A percentile compares a stretch with the other conserved stretches of the same genome.
These are phyloP conservation scores for Heterotilapia buettikoferi DNA, from an alignment of 2,113 vertebrate species.

Conservation along the genomic window DNA sequence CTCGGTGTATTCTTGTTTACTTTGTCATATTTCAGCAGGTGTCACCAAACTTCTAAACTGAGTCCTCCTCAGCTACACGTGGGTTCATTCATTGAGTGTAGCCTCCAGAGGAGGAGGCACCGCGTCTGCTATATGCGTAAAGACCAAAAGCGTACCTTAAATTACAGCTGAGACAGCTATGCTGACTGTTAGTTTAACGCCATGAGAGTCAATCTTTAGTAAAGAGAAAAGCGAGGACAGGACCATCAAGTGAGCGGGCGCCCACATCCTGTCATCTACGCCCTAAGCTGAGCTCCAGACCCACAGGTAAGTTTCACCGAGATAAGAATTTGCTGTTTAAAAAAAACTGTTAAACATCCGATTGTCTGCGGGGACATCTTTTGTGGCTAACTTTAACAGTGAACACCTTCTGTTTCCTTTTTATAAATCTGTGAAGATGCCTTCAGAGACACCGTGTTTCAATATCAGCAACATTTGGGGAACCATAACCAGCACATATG, in stretches of 20 bases:
- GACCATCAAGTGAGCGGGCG: not conserved
- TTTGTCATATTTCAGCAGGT: constrained; percentile 3
- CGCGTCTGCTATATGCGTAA: not conserved
- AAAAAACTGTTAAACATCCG: not conserved
- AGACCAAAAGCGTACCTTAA: not conserved
- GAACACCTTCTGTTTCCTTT: not conserved
- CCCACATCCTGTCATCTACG: not conserved
- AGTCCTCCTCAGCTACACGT: not conserved
- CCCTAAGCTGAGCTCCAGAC: not conserved
- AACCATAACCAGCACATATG: not conserved
- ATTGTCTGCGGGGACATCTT: not conserved
- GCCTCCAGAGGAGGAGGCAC: not conserved
- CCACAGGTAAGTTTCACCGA: not conserved
- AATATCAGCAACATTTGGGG: not conserved
- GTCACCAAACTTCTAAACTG: not conserved
- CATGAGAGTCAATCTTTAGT: not conserved
- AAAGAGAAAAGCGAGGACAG: not conserved
- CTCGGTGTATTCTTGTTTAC: not conserved
- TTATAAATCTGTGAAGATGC: not conserved
- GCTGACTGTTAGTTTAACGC: not conserved
- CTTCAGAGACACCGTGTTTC: not conserved
- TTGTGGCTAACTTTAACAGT: not conserved
- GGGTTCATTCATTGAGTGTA: not conserved
- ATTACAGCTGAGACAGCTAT: not conserved
- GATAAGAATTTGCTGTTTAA: not conserved